These are phyloP conservation scores for Lathamus discolor DNA, from an alignment of 2,113 vertebrate genomes.

Conservation along the genomic window DNA sequence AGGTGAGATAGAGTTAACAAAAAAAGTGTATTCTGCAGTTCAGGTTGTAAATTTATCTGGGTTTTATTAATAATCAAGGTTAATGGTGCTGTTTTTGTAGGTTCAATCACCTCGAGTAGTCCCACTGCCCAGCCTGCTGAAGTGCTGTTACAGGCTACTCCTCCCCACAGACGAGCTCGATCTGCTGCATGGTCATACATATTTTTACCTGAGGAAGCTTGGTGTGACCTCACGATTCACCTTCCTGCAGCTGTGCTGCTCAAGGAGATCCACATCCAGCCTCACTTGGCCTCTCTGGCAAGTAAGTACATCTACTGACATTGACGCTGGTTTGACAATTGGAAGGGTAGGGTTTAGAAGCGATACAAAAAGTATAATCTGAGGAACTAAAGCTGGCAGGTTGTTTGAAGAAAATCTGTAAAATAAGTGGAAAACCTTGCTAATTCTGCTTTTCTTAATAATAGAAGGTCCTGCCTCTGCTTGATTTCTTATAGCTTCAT, in stretches of 20 bases:
- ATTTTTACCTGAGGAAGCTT: slow-evolving; percentile 97
- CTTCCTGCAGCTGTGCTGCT: slow-evolving; percentile 94
- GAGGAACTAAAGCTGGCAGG: neutral
- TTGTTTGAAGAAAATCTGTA: neutral
- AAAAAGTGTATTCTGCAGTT: neutral
- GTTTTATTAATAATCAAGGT: neutral
- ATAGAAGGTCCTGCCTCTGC: neutral
- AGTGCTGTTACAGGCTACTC: slow-evolving; percentile 94
- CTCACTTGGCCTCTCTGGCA: slow-evolving; percentile 95
- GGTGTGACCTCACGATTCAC: slow-evolving; percentile 98
- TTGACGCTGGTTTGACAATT: neutral
- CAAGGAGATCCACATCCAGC: slow-evolving; percentile 98
- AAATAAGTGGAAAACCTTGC: neutral
- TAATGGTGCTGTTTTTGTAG: slow-evolving; percentile 67
- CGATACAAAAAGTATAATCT: neutral
- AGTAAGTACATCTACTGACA: slow-evolving; percentile 78
- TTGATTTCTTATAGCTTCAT: neutral
- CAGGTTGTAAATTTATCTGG: neutral
- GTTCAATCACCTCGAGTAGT: slow-evolving; percentile 98
- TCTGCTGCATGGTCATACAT: slow-evolving; percentile 99
- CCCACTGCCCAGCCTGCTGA: slow-evolving; percentile 97
- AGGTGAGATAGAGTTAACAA: neutral
- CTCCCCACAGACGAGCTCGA: slow-evolving; percentile 92
- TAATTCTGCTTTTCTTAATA: neutral
- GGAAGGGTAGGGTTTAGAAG: neutral